Evolutionary conservation across 2,797 vertebrate genomes (phyloP).

Genomic region (Gymnoscopelus braueri): DNA sequence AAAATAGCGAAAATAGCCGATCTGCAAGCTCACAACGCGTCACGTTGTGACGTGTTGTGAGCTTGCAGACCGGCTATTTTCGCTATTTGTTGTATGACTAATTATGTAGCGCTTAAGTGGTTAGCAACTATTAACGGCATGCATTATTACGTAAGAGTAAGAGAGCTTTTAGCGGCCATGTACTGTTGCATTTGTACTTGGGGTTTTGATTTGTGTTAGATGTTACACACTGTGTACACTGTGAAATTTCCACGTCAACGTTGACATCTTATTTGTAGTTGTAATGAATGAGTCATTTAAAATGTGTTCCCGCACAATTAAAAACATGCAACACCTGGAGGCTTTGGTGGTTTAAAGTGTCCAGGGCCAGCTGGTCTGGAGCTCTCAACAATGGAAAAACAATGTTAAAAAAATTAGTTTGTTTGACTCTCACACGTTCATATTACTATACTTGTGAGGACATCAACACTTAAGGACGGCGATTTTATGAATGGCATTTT

Average conservation of each 20-base stretch:
- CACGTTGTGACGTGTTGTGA: no score
- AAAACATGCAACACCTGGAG: conserved; percentile 29
- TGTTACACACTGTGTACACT: conserved; percentile 15
- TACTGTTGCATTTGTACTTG: conserved; percentile 15
- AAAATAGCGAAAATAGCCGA: no score
- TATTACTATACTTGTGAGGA: no score
- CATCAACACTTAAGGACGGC: no score
- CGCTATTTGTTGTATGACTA: no score
- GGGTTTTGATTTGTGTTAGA: conserved; percentile 21
- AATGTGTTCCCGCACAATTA: conserved; percentile 41
- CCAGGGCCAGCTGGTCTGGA: neutral
- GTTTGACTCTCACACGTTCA: no score
- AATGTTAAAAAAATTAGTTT: no score
- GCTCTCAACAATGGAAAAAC: no score
- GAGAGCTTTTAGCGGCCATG: neutral
- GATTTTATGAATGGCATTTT: no score
- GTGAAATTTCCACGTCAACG: conserved; percentile 16
- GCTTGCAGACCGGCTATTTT: no score
- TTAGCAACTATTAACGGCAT: conserved; percentile 16
- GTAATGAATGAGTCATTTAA: conserved; percentile 3
- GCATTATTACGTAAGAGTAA: conserved; percentile 16
- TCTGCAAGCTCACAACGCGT: no score
- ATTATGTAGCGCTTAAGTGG: no score
- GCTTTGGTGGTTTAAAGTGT: neutral
- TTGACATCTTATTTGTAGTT: conserved; percentile 2